Base-by-base conservation (phyloP, 2,113 vertebrate genomes). In the Anolis carolinensis region DNA sequence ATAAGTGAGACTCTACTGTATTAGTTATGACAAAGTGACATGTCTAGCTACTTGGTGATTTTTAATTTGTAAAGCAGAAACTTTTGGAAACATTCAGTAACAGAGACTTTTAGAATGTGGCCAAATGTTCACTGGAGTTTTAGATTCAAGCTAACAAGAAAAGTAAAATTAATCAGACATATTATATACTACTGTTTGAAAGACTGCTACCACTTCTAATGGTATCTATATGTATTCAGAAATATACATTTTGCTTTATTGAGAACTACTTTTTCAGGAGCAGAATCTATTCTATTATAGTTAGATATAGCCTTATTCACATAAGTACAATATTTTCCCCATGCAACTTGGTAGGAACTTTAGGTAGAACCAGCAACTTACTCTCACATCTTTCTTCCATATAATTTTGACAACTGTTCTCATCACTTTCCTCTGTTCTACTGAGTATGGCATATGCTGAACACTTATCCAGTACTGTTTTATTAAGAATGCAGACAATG, bases 161-260 rank as follows among this genome's bases (percentile, higher is more conserved):
- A 50, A 50, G 18, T 14, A 76, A 78, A 59, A 70, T 77, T 18
- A 44, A 72, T 55, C 13, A 20, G 62, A 11, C 55, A 84, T 0
- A 76, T 59, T 77, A 48, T 5, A 44, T 68, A 21, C 79, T 27
- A 1, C 81, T 89, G 70, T 82, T 48, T 78, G 77, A 36, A 89
- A 88, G 5, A 72, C 70, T 14, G 62, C 25, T 71, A 39, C 67
- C 79, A 32, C 11, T 74, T 87, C 9, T 63, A 50, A n/a, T 16
- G 77, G 34, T 34, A 3, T 9, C 48, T 83, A 1, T 82, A 86
- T 23, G 62, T 16, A 82, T 90, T 14, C 21, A 86, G 78, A 85
- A 88, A 30, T 14, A 2, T 79, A n/a, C 27, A 89, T 63, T 44
- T 44, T 44, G 2, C 39, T 87, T 71, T 30, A 77, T 85, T 79